Percentiles rank a stretch among this genome's conserved stretches.
Evolutionary conservation across 2,888 invertebrate genomes (phyloP).

Genomic region (Mesodorylaimus sp.): DNA sequence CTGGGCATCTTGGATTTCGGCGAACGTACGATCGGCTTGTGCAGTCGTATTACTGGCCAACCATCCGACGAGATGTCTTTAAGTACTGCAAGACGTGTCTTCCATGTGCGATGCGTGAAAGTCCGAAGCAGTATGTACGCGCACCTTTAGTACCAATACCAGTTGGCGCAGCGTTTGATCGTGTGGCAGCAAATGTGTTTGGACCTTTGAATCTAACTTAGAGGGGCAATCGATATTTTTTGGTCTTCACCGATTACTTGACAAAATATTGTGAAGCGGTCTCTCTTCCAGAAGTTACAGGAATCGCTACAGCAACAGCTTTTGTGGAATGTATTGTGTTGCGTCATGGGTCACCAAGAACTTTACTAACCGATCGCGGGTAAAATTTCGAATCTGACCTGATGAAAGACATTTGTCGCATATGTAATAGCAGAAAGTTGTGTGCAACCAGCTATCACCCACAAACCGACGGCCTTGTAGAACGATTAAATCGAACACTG

Average conservation of each 20-base stretch:
- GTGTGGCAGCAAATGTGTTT: slow-evolving; percentile 9
- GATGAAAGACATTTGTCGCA: slow-evolving; percentile 9
- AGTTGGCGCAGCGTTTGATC: slow-evolving; percentile 6
- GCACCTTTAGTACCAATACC: background rate
- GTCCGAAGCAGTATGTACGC: background rate
- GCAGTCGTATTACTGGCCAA: slow-evolving; percentile 11
- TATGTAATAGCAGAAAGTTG: slow-evolving; percentile 9
- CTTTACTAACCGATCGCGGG: slow-evolving; percentile 15
- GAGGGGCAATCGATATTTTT: slow-evolving; percentile 11
- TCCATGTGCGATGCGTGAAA: slow-evolving; percentile 8
- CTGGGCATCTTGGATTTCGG: slow-evolving; percentile 11
- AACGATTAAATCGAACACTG: slow-evolving; percentile 16
- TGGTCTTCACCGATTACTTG: slow-evolving; percentile 11
- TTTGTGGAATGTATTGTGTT: slow-evolving; percentile 4
- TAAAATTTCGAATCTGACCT: slow-evolving; percentile 14
- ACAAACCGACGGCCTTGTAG: slow-evolving; percentile 15
- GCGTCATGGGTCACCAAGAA: slow-evolving; percentile 9
- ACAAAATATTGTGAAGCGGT: slow-evolving; percentile 1
- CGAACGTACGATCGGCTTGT: slow-evolving; percentile 8
- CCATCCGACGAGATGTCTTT: slow-evolving; percentile 10
- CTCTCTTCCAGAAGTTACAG: background rate
- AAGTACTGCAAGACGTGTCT: slow-evolving; percentile 10
- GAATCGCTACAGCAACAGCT: background rate
- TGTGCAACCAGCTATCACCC: slow-evolving; percentile 15
- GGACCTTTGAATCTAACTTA: slow-evolving; percentile 9